Conservation (phyloP, 2,797 vertebrate species). For the Odontamblyopus lacepedii region DNA sequence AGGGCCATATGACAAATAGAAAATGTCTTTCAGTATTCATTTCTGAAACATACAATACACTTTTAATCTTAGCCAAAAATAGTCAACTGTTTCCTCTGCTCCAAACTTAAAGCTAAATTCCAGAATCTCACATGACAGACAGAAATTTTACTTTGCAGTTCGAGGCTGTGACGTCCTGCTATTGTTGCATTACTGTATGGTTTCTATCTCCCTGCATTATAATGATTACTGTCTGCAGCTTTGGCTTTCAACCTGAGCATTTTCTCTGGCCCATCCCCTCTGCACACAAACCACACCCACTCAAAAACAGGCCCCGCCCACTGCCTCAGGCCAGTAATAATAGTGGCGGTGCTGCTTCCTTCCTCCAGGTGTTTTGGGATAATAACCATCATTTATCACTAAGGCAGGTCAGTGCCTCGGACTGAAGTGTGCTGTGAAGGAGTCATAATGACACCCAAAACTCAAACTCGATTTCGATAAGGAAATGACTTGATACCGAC, state of each 20-base stretch:
- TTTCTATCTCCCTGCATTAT: not conserved
- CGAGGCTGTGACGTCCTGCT: too few species aligned
- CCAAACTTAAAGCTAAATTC: too few species aligned
- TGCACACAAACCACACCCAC: not conserved
- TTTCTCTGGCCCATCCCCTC: not conserved
- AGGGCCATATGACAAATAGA: too few species aligned
- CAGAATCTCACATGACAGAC: too few species aligned
- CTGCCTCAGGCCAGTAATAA: not conserved
- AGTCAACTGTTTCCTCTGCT: too few species aligned
- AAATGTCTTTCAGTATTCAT: too few species aligned
- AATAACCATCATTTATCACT: conserved; percentile 7
- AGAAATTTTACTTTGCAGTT: too few species aligned
- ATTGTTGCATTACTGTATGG: not conserved
- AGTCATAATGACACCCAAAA: too few species aligned
- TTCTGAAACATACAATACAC: too few species aligned
- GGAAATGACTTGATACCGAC: too few species aligned
- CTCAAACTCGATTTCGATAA: too few species aligned
- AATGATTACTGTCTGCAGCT: not conserved
- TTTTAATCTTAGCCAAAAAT: too few species aligned
- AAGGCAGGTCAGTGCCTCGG: not conserved
- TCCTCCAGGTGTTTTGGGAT: conserved; percentile 5
- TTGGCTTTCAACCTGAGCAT: not conserved
- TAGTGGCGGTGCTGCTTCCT: not conserved
- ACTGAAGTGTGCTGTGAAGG: not conserved
- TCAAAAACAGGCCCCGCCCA: not conserved